Evolutionary conservation across 2,888 invertebrate species (phyloP).

Genomic region (Apotomis turbidana): DNA sequence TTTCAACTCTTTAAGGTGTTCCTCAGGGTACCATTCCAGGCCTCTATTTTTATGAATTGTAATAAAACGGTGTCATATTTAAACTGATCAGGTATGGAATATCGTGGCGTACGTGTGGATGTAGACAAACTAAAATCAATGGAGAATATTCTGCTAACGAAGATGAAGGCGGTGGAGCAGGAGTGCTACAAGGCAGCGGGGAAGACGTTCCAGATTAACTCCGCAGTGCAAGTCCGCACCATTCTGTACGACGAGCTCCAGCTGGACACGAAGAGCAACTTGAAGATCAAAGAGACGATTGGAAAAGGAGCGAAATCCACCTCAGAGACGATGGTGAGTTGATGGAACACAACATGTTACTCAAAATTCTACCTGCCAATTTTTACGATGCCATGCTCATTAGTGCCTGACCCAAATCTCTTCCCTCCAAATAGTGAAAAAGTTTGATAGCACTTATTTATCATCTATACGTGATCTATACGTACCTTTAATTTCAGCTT

Average conservation of each 20-base stretch:
- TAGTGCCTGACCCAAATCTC: too few species aligned
- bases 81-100: slow-evolving; percentile 68
- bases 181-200: slow-evolving; percentile 71
- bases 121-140: slow-evolving; percentile 62
- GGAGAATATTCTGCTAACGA: slow-evolving; percentile 59
- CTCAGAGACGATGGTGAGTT: slow-evolving; percentile 70
- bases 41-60: not conserved
- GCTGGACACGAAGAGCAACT: slow-evolving; percentile 65
- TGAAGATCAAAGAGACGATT: slow-evolving; percentile 68
- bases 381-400: too few species aligned
- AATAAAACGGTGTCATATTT: not conserved
- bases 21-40: slow-evolving; percentile 11
- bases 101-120: slow-evolving; percentile 66
- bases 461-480: not conserved
- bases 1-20: not conserved
- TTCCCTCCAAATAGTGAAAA: not conserved
- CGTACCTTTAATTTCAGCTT: slow-evolving; percentile 57
- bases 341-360: not conserved
- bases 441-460: not conserved
- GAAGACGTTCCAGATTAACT: slow-evolving; percentile 70
- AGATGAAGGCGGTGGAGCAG: slow-evolving; percentile 62
- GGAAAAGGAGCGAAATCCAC: slow-evolving; percentile 73
- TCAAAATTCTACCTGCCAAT: too few species aligned
- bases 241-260: slow-evolving; percentile 76
- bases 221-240: slow-evolving; percentile 68